Percentiles rank a stretch among this genome's conserved stretches.
phyloP scores from a whole-genome alignment of 2,888 invertebrate species.

The Dasysyrphus albostriatus region DNA sequence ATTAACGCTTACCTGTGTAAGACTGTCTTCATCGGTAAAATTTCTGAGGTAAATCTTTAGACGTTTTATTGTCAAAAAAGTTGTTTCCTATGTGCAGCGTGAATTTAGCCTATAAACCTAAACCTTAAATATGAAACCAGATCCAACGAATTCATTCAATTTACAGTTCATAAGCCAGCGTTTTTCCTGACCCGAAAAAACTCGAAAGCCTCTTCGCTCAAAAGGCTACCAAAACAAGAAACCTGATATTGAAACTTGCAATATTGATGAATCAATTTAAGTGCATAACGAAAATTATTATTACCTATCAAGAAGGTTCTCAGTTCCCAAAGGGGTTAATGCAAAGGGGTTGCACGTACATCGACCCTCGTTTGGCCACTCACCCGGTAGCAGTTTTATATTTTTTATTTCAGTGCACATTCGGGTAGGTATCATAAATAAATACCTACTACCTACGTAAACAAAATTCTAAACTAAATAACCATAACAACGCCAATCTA shows the following conservation, averaged over 20 bases:
- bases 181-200: neutral
- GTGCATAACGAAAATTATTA: conserved; percentile 61
- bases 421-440: conserved; percentile 25
- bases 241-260: conserved; percentile 32
- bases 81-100: no score
- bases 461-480: conserved; percentile 28
- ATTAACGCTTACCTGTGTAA: no score
- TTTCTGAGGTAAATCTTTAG: no score
- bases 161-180: neutral
- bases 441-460: neutral
- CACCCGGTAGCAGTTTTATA: neutral
- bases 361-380: conserved; percentile 39
- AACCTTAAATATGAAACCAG: neutral
- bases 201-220: neutral
- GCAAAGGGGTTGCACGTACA: conserved; percentile 33
- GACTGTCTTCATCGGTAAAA: no score
- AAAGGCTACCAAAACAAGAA: conserved; percentile 8
- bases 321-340: conserved; percentile 44
- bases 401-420: conserved; percentile 64
- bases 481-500: conserved; percentile 69
- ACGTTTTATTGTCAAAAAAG: no score
- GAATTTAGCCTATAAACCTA: no score
- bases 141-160: neutral
- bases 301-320: conserved; percentile 42
- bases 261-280: conserved; percentile 64